Evolutionary conservation across 2,888 invertebrate species (phyloP).

Genomic region (Periphyllus acericola): DNA sequence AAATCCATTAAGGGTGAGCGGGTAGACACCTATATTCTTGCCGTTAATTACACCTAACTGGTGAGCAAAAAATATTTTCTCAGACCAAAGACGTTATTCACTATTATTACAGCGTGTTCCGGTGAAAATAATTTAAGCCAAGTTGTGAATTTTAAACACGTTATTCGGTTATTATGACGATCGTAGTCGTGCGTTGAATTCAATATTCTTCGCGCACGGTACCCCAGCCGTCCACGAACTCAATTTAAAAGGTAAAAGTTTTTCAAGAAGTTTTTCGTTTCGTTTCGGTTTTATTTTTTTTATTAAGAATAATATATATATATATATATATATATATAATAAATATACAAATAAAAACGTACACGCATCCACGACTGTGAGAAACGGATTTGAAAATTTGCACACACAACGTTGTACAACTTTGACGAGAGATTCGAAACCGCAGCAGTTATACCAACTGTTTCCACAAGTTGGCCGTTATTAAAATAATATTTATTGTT

Average conservation of each 20-base stretch:
- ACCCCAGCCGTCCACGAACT: not conserved
- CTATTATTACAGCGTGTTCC: not conserved
- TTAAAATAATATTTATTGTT: not conserved
- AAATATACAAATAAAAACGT: not conserved
- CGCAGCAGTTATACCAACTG: not conserved
- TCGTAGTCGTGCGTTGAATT: constrained; percentile 34
- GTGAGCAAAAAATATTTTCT: not conserved
- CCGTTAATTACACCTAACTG: not conserved
- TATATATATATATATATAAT: not conserved
- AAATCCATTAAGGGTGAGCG: no score
- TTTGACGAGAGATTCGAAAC: constrained; percentile 6
- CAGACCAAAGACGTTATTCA: not conserved
- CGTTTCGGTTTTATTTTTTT: not conserved
- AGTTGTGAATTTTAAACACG: constrained; percentile 35
- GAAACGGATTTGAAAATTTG: constrained; percentile 7
- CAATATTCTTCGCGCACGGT: not conserved
- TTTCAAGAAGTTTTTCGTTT: constrained; percentile 21
- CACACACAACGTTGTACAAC: not conserved
- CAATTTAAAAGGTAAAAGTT: constrained; percentile 37
- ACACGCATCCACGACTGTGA: not conserved
- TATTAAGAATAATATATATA: no score
- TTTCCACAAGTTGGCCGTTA: not conserved
- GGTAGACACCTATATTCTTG: no score
- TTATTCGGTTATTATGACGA: constrained; percentile 26
- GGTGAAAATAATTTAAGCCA: constrained; percentile 6